Base-by-base conservation (phyloP, 2,888 invertebrate genomes). In the Dromius quadrimaculatus region DNA sequence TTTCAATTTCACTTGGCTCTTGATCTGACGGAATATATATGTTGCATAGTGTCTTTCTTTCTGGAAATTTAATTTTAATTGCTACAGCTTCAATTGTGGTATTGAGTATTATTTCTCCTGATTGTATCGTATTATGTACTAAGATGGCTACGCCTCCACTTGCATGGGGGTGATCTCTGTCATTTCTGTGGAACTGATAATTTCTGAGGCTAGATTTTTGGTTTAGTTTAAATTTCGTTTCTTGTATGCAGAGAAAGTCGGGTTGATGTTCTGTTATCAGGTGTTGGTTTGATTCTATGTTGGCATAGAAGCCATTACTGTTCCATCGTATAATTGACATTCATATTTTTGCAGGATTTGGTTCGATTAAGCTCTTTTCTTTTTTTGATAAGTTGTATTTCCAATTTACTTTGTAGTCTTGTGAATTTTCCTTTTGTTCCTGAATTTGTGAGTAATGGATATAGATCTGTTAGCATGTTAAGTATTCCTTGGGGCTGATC, bases 361-460 rank as follows among this genome's bases (percentile, higher is more conserved):
- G 32, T n/a, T 11, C n/a, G 34, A 15, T 19, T 2, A 11, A 32
- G 6, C 3, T 32, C 28, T 11, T 38, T 1, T 38, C 38, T 1
- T 59, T 32, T 34, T 32, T 32, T 13, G 2, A n/a, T n/a, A 15
- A 34, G 1, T 15, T 34, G 19, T 38, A 28, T 8, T 9, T 65
- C 43, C 1, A 71, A 20, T 28, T 34, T 23, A 1, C 47, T 71
- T 47, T 71, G n/a, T 59, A 73, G 8, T 50, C 15, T 54, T 2
- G 72, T 71, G 23, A 71, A 72, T 64, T 19, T 63, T 11, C 4
- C 22, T 61, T 72, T 72, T 3, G 63, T 65, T 20, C 11, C 22
- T 9, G 28, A 34, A 22, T 72, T 45, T 15, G 38, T 50, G 5
- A 65, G 28, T 9, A 19, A 17, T 1, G 57, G 19, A 15, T 71